A percentile compares a stretch with the other conserved stretches of the same genome.
These are phyloP conservation scores for Cerastis leucographa DNA, from an alignment of 2,888 invertebrate species.

Conservation along the genomic window DNA sequence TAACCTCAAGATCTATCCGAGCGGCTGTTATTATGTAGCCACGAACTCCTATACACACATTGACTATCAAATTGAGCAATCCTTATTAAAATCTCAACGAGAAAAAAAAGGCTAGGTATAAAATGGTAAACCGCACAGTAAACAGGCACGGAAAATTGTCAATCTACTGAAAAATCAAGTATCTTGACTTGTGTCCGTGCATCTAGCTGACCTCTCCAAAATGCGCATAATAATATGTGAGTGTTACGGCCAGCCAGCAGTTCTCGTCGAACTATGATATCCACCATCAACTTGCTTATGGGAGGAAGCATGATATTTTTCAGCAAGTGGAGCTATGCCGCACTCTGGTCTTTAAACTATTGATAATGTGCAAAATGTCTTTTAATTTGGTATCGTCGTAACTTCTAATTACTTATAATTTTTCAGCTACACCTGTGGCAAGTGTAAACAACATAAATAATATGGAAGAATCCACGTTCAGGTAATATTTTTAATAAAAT, in stretches of 20 bases:
- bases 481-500: constrained; percentile 70
- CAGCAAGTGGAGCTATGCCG: not conserved
- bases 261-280: not conserved
- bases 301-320: not conserved
- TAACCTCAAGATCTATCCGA: too few species aligned
- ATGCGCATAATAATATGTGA: not conserved
- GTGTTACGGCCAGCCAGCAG: too few species aligned
- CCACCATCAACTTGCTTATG: not conserved
- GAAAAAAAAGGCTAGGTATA: not conserved
- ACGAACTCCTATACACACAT: not conserved
- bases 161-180: not conserved
- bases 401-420: constrained; percentile 3
- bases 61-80: not conserved
- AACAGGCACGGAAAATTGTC: not conserved
- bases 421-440: constrained; percentile 80
- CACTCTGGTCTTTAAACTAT: not conserved
- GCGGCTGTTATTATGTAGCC: too few species aligned
- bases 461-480: constrained; percentile 73
- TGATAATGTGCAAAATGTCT: not conserved
- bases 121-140: not conserved
- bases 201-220: not conserved
- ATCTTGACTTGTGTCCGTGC: not conserved
- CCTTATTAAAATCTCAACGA: not conserved
- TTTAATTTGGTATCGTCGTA: not conserved
- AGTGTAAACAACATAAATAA: constrained; percentile 78